These are phyloP conservation scores for Campylomormyrus numenius DNA, from an alignment of 2,113 vertebrate species.

Conservation along the genomic window DNA sequence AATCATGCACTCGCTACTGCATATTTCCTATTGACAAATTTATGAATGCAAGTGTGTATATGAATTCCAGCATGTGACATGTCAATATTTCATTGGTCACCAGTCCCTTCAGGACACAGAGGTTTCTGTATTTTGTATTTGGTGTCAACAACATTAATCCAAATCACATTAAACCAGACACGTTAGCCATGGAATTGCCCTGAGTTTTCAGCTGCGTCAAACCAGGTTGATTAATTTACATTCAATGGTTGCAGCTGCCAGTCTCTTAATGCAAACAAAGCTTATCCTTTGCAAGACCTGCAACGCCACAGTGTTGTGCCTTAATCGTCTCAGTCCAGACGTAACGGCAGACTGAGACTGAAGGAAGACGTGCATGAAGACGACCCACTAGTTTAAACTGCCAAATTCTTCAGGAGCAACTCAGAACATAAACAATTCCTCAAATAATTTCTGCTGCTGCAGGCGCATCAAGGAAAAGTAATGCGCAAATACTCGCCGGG, in stretches of 20 bases:
- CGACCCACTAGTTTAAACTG: background rate
- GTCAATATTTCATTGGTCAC: background rate
- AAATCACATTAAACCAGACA: background rate
- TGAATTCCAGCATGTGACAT: background rate
- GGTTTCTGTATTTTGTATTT: background rate
- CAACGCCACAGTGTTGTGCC: background rate
- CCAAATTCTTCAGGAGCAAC: background rate
- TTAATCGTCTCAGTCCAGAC: background rate
- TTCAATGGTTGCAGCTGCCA: background rate
- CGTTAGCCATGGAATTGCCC: background rate
- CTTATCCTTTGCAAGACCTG: background rate
- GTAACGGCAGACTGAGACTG: background rate
- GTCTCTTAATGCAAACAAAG: background rate
- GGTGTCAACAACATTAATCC: background rate
- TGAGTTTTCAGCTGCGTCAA: background rate
- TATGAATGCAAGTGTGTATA: constrained; percentile 3
- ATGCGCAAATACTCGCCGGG: background rate
- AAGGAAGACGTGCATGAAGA: background rate
- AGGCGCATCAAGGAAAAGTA: background rate
- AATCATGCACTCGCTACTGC: background rate
- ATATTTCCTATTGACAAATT: background rate
- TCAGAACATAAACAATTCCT: background rate
- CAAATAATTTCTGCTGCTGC: background rate
- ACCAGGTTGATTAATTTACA: background rate
- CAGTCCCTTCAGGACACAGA: background rate